Evolutionary conservation across 2,888 invertebrate species (phyloP).

Genomic region (Entomobrya multifasciata): DNA sequence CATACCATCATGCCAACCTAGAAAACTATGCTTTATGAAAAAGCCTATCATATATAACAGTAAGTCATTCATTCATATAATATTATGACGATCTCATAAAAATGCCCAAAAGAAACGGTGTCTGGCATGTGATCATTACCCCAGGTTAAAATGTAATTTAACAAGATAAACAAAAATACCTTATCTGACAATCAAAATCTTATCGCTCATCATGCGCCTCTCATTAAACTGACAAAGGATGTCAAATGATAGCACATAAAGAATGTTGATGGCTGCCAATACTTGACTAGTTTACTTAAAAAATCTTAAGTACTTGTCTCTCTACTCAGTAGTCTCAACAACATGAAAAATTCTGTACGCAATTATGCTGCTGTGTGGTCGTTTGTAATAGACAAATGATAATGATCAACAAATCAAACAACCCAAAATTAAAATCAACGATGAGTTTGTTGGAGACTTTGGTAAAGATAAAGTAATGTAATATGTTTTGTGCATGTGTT

Average conservation of each 20-base stretch:
- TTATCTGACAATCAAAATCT: slow-evolving; percentile 26
- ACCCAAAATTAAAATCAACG: slow-evolving; percentile 5
- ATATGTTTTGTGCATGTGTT: neutral
- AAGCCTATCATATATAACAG: neutral
- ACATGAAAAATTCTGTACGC: no score
- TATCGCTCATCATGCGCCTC: slow-evolving; percentile 32
- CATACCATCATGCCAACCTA: neutral
- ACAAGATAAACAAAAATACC: slow-evolving; percentile 26
- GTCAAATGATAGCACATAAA: slow-evolving; percentile 46
- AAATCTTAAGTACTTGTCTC: slow-evolving; percentile 9
- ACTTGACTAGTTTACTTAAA: neutral
- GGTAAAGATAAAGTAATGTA: slow-evolving; percentile 4
- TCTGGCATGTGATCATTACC: neutral
- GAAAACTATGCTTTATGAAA: slow-evolving; percentile 5
- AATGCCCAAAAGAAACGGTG: neutral
- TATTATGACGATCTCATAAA: neutral
- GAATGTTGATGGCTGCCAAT: slow-evolving; percentile 28
- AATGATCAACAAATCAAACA: slow-evolving; percentile 26
- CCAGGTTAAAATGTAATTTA: neutral
- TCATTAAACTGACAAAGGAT: slow-evolving; percentile 51
- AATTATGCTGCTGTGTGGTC: slow-evolving; percentile 33
- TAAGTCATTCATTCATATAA: slow-evolving; percentile 13
- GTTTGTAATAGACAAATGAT: neutral
- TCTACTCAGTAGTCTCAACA: neutral
- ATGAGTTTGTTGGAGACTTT: neutral